Conservation (phyloP, 2,113 vertebrate genomes). For the Lepus americanus region DNA sequence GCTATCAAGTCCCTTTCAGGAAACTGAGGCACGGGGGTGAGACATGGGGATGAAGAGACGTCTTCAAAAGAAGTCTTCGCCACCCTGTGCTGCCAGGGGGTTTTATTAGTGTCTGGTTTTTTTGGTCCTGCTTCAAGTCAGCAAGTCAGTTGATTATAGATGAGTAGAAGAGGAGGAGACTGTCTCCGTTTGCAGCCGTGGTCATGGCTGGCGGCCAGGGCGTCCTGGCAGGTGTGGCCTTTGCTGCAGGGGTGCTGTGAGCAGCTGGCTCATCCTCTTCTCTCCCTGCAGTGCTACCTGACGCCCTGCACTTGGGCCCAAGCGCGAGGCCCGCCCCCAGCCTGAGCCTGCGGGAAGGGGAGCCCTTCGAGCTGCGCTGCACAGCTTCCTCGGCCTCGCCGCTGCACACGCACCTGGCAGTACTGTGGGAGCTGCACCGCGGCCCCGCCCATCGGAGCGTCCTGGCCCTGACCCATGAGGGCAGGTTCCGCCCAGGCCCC, state of each 20-base stretch:
- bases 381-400: constrained; percentile 85
- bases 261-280: neutral
- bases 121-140: neutral
- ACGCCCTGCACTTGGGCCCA: constrained; percentile 90
- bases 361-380: constrained; percentile 92
- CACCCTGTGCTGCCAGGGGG: neutral
- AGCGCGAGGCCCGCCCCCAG: constrained; percentile 40
- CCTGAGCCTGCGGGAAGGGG: constrained; percentile 89
- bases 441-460: constrained; percentile 82
- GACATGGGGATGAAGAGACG: no score
- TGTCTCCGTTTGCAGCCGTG: neutral
- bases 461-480: constrained; percentile 91
- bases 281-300: constrained; percentile 89
- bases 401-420: constrained; percentile 92
- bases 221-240: neutral
- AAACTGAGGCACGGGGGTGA: neutral
- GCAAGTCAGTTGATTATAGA: neutral
- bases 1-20: neutral
- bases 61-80: neutral
- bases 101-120: neutral
- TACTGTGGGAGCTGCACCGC: constrained; percentile 92
- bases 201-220: neutral
- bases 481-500: constrained; percentile 86
- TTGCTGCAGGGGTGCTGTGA: no score
- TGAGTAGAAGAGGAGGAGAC: neutral